Evolutionary conservation across 2,888 invertebrate genomes (phyloP), one percentile per base, ranked within the genome.

Genomic region (Epinotia nisella): DNA sequence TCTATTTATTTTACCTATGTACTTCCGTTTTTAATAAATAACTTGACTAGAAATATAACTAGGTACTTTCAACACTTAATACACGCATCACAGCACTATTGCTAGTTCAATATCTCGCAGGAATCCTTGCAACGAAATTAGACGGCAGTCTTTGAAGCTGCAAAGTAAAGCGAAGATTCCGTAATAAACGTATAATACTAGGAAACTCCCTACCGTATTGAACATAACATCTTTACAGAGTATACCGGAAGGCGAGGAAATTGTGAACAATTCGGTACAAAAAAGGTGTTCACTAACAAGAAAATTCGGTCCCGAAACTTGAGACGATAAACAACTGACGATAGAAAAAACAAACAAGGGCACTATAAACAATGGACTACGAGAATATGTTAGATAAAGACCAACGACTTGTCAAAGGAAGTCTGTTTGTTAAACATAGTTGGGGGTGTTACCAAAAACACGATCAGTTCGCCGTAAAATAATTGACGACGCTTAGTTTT

Each of bases 251-350:
- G 55, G 55, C 45, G 61, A 72, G 56, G 61, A 67, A 72, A 72
- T 67, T 56, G 67, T 67, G 55, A 61, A 61, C 21, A 70, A 58
- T 64, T 70, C 56, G 15, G 15, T 56, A 70, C 29, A n/a, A 55
- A 72, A 71, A 60, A 72, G 61, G 67, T 71, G 66, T 49, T 53
- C 65, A 56, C 71, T 66, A 67, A 56, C 67, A 72, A 61, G 55
- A 70, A 67, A 67, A 67, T 71, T 71, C 59, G 53, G 39, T 17
- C 56, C 45, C 65, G 53, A 71, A 71, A 66, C 71, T 66, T 60
- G 60, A 55, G 71, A 29, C 71, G 53, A 71, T 71, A 71, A 71
- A 71, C 66, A 71, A 53, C 53, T 51, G 39, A 24, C 60, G 59
- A 71, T 29, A 58, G 59, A 71, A 66, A 58, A 65, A 51, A 61